A percentile compares a stretch with the other conserved stretches of the same genome.
These are phyloP conservation scores for Leucophora obtusa DNA, from an alignment of 2,888 invertebrate genomes.

Conservation along the genomic window DNA sequence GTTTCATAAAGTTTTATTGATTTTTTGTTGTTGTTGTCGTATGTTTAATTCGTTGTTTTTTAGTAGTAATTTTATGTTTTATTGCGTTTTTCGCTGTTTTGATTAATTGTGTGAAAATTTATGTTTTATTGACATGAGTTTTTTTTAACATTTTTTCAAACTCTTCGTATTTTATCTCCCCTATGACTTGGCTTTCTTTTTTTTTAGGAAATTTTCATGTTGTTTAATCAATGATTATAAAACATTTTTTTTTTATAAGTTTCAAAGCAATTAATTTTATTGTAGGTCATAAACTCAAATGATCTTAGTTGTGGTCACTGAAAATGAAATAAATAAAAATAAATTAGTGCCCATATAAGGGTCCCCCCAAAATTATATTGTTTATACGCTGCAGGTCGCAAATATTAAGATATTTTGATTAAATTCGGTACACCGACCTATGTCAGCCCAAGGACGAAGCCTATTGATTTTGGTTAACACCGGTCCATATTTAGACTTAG, in stretches of 20 bases:
- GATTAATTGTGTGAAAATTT: constrained; percentile 60
- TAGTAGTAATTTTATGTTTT: no score
- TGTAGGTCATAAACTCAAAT: constrained; percentile 55
- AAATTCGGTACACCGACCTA: no score
- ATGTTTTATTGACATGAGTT: constrained; percentile 44
- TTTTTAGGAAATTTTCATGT: constrained; percentile 6
- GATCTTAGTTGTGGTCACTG: constrained; percentile 21
- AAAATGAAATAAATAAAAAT: no score
- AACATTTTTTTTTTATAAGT: constrained; percentile 18
- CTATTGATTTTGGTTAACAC: no score
- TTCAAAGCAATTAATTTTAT: constrained; percentile 51
- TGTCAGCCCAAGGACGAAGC: no score
- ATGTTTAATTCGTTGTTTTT: constrained; percentile 1
- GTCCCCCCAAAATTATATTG: no score
- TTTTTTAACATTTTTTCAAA: not conserved
- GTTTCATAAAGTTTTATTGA: constrained; percentile 30
- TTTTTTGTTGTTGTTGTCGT: constrained; percentile 18
- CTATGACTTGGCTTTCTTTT: constrained; percentile 28
- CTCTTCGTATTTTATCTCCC: not conserved
- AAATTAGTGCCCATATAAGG: no score
- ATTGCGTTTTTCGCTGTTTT: constrained; percentile 17
- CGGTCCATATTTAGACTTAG: no score
- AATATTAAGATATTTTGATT: no score
- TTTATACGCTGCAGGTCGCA: no score
- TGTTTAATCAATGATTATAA: constrained; percentile 46